Conservation (phyloP, 2,797 vertebrate species). For the Anabacerthia variegaticeps region DNA sequence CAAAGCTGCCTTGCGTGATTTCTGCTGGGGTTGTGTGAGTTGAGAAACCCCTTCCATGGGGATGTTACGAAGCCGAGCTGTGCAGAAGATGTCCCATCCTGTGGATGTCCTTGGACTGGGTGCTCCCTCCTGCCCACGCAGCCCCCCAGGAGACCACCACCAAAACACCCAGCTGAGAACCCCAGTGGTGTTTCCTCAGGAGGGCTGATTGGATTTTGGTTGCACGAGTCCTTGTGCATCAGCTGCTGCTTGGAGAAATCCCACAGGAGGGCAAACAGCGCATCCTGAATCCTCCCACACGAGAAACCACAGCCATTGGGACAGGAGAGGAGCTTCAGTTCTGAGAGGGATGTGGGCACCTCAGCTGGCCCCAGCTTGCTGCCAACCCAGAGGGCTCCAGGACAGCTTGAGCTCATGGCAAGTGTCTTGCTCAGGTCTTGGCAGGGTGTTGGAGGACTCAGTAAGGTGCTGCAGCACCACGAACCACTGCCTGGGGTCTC, state of each 20-base stretch:
- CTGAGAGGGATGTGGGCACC: rapidly evolving
- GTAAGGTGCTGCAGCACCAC: neutral
- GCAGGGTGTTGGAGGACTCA: neutral
- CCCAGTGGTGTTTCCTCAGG: rapidly evolving
- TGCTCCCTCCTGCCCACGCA: rapidly evolving
- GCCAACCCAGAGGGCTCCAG: neutral
- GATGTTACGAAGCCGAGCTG: neutral
- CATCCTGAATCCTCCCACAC: neutral
- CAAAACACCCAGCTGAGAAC: rapidly evolving
- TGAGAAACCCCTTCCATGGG: neutral
- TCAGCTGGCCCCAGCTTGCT: neutral
- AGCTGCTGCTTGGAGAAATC: neutral
- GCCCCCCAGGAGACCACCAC: neutral
- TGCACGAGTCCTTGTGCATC: rapidly evolving
- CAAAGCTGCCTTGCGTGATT: rapidly evolving
- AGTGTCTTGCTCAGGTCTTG: neutral
- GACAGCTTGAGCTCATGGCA: neutral
- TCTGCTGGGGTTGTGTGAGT: neutral
- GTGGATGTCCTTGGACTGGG: neutral
- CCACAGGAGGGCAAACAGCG: rapidly evolving
- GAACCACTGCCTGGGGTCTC: neutral
- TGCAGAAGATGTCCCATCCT: rapidly evolving
- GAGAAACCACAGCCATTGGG: rapidly evolving
- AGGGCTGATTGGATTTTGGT: neutral
- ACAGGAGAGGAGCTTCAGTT: neutral